Conservation (phyloP, 2,888 invertebrate genomes). For the Cordilura impudica region DNA sequence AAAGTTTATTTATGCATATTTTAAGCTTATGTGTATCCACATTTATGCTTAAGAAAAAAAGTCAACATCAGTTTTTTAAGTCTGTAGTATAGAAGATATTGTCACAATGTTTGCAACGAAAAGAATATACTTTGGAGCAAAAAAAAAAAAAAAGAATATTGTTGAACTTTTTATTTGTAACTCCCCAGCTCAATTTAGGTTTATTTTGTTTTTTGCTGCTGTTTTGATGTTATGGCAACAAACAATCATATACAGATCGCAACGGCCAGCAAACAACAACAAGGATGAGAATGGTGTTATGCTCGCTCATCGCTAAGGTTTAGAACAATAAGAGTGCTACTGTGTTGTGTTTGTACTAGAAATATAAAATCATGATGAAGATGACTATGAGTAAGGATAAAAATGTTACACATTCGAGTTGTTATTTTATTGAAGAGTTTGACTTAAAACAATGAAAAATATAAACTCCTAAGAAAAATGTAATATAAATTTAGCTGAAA, state of each 20-base stretch:
- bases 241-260: slow-evolving; percentile 10
- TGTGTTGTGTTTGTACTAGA: background rate
- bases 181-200: slow-evolving; percentile 40
- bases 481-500: background rate
- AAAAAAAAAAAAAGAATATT: slow-evolving; percentile 26
- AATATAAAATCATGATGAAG: slow-evolving; percentile 38
- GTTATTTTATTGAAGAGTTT: background rate
- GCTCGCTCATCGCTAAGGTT: slow-evolving; percentile 29
- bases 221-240: slow-evolving; percentile 48
- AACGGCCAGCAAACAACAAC: slow-evolving; percentile 6
- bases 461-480: background rate
- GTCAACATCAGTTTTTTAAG: slow-evolving; percentile 20
- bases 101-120: slow-evolving; percentile 39
- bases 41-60: background rate
- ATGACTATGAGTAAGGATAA: slow-evolving; percentile 40
- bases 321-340: slow-evolving; percentile 37
- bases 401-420: slow-evolving; percentile 38
- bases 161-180: slow-evolving; percentile 26
- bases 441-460: background rate
- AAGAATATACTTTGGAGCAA: slow-evolving; percentile 21
- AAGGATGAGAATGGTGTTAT: slow-evolving; percentile 8
- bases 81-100: slow-evolving; percentile 33
- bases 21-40: slow-evolving; percentile 21
- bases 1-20: slow-evolving; percentile 58
- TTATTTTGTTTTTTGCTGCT: slow-evolving; percentile 7